phyloP scores from a whole-genome alignment of 2,113 vertebrate species.

The Marcusenius ussheri region DNA sequence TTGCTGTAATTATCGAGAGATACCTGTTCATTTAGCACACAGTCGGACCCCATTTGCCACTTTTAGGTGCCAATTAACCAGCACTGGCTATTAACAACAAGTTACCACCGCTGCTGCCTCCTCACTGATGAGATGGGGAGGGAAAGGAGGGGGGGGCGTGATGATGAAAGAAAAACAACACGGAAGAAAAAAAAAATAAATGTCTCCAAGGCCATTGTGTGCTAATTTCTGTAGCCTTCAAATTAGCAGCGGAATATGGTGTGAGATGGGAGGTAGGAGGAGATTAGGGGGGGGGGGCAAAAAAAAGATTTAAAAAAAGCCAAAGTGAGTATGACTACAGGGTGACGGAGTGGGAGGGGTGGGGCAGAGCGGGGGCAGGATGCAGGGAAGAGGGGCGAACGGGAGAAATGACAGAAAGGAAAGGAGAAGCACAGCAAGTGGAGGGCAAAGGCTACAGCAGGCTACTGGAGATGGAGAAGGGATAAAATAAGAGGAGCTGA shows the following conservation, averaged over 20 bases:
- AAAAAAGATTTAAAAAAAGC: slow-evolving; percentile 68
- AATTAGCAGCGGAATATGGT: slow-evolving; percentile 9
- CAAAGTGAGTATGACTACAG: slow-evolving; percentile 9
- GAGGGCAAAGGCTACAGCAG: slow-evolving; percentile 26
- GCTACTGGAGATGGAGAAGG: slow-evolving; percentile 32
- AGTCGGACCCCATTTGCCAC: slow-evolving; percentile 90
- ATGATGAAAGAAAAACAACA: slow-evolving; percentile 35
- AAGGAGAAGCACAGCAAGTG: slow-evolving; percentile 18
- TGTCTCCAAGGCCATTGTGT: slow-evolving; percentile 72
- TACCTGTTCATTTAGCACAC: slow-evolving; percentile 99
- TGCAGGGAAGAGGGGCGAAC: background rate
- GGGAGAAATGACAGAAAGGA: slow-evolving; percentile 27
- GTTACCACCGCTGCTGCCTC: slow-evolving; percentile 37
- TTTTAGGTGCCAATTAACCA: slow-evolving; percentile 98
- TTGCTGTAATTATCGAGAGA: slow-evolving; percentile 98
- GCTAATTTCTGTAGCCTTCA: slow-evolving; percentile 80
- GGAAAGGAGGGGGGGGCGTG: slow-evolving; percentile 7
- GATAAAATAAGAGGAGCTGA: slow-evolving; percentile 18
- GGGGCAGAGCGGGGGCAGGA: background rate
- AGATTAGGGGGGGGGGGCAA: background rate
- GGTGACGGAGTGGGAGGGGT: background rate
- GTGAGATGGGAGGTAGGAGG: background rate
- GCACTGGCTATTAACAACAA: slow-evolving; percentile 95
- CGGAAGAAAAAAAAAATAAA: slow-evolving; percentile 28
- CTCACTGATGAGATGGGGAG: slow-evolving; percentile 64